Evolutionary conservation across 2,888 invertebrate species (phyloP).

Genomic region (Nudaria mundana): DNA sequence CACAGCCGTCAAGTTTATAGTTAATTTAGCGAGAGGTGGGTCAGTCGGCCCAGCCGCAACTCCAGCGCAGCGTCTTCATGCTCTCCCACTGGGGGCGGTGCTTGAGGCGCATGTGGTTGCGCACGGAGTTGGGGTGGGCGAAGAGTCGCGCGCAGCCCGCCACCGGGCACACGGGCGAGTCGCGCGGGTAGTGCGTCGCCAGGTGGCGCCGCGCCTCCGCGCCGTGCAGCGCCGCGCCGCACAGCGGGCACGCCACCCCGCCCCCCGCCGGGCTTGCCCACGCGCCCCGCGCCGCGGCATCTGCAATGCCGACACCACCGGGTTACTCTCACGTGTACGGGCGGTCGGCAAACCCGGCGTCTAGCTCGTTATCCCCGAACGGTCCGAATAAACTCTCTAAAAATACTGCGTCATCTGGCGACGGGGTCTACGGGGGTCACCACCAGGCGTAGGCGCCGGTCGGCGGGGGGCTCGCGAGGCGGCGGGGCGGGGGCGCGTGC

Average conservation of each 20-base stretch:
- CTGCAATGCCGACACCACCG: constrained; percentile 82
- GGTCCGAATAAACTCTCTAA: constrained; percentile 57
- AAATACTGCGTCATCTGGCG: constrained; percentile 46
- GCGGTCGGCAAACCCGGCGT: constrained; percentile 62
- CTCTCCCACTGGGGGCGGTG: constrained; percentile 91
- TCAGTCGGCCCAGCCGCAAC: constrained; percentile 78
- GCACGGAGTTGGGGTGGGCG: constrained; percentile 92
- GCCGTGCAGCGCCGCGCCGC: constrained; percentile 83
- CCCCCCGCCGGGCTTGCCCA: constrained; percentile 46
- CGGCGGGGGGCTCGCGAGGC: constrained; percentile 40
- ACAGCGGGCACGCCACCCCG: constrained; percentile 84
- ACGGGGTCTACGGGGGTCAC: constrained; percentile 15
- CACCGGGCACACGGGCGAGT: constrained; percentile 91
- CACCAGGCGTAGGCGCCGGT: constrained; percentile 33
- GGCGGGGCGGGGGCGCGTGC: constrained; percentile 20
- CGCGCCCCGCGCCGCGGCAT: constrained; percentile 63
- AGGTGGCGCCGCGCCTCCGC: constrained; percentile 87
- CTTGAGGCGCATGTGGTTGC: constrained; percentile 93
- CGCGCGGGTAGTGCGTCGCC: constrained; percentile 91
- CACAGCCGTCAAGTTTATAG: constrained; percentile 52
- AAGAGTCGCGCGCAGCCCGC: constrained; percentile 87
- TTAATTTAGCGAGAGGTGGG: constrained; percentile 31
- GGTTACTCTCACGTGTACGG: constrained; percentile 44
- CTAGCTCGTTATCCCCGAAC: constrained; percentile 30
- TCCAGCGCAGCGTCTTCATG: constrained; percentile 91